phyloP scores from a whole-genome alignment of 2,113 vertebrate genomes.

The Catagonus wagneri region DNA sequence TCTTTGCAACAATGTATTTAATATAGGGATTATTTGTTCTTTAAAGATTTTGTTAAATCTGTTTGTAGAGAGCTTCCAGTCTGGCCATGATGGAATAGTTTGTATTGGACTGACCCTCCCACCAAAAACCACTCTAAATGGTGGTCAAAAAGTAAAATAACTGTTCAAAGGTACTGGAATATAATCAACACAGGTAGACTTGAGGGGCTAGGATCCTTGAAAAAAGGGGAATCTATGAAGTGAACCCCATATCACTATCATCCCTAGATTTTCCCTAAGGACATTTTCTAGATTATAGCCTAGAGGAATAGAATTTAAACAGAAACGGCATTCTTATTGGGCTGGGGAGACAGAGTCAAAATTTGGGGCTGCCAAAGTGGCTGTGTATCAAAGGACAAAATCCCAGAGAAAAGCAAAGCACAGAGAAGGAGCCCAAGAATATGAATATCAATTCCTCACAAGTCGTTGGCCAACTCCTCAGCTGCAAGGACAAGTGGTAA shows the following conservation, averaged over 20 bases:
- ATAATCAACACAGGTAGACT: background rate
- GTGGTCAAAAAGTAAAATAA: background rate
- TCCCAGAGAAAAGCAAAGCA: background rate
- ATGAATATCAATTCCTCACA: background rate
- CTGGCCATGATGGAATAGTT: background rate
- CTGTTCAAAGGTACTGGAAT: background rate
- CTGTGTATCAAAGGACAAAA: background rate
- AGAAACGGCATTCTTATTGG: background rate
- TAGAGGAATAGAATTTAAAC: constrained; percentile 18
- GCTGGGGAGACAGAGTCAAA: background rate
- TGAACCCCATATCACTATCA: background rate
- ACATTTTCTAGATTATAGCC: background rate
- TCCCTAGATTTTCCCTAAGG: background rate
- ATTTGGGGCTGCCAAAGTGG: background rate
- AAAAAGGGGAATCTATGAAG: background rate
- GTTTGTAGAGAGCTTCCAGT: background rate
- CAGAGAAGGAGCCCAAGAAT: background rate
- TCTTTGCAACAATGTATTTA: background rate
- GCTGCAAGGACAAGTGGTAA: background rate
- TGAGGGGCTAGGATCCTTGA: background rate
- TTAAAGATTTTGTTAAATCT: background rate
- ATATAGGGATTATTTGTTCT: background rate
- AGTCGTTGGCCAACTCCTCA: background rate
- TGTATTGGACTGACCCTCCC: background rate
- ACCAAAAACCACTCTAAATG: constrained; percentile 5